phyloP scores from a whole-genome alignment of 2,888 invertebrate species.

The Oscheius onirici region DNA sequence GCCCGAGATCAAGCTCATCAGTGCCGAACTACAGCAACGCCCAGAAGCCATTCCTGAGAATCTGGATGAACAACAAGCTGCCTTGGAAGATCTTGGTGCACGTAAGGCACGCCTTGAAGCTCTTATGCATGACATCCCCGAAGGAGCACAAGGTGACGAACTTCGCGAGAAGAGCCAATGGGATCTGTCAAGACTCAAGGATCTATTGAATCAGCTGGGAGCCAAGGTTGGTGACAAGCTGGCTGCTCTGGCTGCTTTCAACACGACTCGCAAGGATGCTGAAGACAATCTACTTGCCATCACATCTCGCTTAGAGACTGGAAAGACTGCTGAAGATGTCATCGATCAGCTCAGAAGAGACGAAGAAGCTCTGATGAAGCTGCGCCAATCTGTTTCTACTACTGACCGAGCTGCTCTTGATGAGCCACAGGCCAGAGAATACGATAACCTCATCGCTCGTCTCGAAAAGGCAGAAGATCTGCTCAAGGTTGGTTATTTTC shows the following conservation, averaged over 20 bases:
- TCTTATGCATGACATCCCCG: slow-evolving; percentile 41
- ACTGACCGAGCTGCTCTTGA: slow-evolving; percentile 42
- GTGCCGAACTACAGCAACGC: slow-evolving; percentile 43
- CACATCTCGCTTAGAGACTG: slow-evolving; percentile 29
- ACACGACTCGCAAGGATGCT: slow-evolving; percentile 49
- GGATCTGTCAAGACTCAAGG: slow-evolving; percentile 53
- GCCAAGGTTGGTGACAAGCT: slow-evolving; percentile 53
- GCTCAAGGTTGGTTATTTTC: slow-evolving; percentile 35
- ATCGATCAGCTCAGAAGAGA: slow-evolving; percentile 41
- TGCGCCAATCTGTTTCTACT: slow-evolving; percentile 36
- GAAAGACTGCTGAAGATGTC: slow-evolving; percentile 37
- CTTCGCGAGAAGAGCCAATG: slow-evolving; percentile 49
- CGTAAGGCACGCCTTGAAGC: slow-evolving; percentile 46
- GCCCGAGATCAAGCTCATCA: slow-evolving; percentile 44
- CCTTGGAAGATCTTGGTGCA: slow-evolving; percentile 47
- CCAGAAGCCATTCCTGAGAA: slow-evolving; percentile 35
- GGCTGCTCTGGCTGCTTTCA: slow-evolving; percentile 55
- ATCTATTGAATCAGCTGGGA: slow-evolving; percentile 46
- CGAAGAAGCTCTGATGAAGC: slow-evolving; percentile 36
- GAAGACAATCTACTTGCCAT: slow-evolving; percentile 48
- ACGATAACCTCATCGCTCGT: slow-evolving; percentile 47
- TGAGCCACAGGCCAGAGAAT: slow-evolving; percentile 43
- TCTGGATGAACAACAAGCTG: slow-evolving; percentile 47
- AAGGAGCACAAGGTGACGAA: slow-evolving; percentile 42
- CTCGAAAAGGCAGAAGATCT: slow-evolving; percentile 45